phyloP scores from a whole-genome alignment of 2,113 vertebrate species.

The Coracopsis vasa region DNA sequence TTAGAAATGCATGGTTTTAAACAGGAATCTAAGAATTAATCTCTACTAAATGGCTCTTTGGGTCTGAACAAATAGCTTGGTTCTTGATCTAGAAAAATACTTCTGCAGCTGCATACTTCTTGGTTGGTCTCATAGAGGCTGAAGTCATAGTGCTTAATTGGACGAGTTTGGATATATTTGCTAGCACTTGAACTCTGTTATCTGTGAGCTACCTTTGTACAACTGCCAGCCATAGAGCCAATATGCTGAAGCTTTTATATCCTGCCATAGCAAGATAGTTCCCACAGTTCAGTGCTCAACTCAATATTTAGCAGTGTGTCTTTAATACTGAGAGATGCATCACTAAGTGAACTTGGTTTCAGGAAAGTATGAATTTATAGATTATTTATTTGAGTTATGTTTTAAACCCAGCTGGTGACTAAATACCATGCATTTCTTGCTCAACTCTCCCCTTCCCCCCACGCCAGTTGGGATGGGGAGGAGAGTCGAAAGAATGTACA shows the following conservation, averaged over 20 bases:
- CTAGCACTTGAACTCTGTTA: neutral
- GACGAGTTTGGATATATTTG: neutral
- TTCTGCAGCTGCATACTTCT: neutral
- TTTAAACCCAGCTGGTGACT: neutral
- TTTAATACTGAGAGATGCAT: neutral
- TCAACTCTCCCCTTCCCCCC: neutral
- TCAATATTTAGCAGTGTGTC: fast-evolving
- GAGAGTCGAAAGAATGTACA: neutral
- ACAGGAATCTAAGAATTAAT: neutral
- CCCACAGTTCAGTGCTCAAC: neutral
- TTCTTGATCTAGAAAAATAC: neutral
- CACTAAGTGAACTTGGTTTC: neutral
- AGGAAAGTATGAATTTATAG: neutral
- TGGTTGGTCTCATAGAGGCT: neutral
- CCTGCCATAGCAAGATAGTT: neutral
- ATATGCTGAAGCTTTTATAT: neutral
- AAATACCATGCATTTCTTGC: neutral
- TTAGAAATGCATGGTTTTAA: neutral
- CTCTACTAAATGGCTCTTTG: neutral
- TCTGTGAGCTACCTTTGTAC: neutral
- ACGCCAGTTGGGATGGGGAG: neutral
- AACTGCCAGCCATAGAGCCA: neutral
- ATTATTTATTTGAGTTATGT: neutral
- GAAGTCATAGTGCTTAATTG: neutral
- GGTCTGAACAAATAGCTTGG: neutral